Conservation (phyloP, 2,797 vertebrate species). For the Neopelma chrysocephalum region DNA sequence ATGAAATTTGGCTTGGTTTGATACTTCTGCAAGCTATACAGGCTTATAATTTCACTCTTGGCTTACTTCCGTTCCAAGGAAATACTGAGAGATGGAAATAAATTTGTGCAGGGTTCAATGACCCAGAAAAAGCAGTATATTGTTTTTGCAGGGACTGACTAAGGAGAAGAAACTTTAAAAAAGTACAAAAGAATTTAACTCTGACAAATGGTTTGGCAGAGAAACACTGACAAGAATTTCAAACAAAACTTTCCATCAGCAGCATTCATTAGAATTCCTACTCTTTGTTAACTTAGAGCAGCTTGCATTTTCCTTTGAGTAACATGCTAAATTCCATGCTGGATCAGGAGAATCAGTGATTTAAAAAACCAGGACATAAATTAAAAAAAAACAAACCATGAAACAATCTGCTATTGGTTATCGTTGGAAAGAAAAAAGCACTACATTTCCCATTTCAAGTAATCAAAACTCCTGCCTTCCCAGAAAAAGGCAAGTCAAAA, state of each 20-base stretch:
- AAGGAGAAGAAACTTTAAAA: neutral
- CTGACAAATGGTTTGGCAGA: neutral
- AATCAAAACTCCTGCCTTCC: neutral
- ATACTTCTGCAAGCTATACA: neutral
- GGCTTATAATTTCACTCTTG: slow-evolving; percentile 3
- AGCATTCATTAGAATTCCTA: neutral
- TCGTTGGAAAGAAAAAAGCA: neutral
- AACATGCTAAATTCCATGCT: neutral
- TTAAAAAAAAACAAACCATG: neutral
- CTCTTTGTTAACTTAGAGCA: neutral
- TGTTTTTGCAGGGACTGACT: neutral
- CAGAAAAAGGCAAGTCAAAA: neutral
- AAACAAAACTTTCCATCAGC: neutral
- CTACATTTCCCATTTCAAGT: neutral
- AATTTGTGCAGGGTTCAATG: neutral
- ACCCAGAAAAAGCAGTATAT: slow-evolving; percentile 4
- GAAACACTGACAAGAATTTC: neutral
- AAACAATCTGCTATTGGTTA: neutral
- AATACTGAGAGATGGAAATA: slow-evolving; percentile 36
- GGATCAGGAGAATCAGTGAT: neutral
- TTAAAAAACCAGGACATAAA: neutral
- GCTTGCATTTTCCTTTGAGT: neutral
- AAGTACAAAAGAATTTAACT: neutral
- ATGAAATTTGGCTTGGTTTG: neutral
- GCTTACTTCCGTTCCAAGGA: neutral